phyloP scores from a whole-genome alignment of 2,797 vertebrate genomes.

The Heliangelus exortis region DNA sequence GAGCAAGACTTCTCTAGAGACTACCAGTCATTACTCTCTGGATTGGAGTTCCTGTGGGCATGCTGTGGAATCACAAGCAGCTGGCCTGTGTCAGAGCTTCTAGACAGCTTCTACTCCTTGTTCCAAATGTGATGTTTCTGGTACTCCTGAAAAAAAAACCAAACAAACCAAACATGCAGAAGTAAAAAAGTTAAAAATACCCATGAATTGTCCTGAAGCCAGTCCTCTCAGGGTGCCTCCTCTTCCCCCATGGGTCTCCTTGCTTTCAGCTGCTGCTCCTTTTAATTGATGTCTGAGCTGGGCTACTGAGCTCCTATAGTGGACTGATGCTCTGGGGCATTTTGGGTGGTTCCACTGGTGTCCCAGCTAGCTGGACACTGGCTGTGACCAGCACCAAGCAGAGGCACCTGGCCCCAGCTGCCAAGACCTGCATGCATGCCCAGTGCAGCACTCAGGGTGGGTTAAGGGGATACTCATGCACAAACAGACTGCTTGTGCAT shows the following conservation, averaged over 20 bases:
- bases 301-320: neutral
- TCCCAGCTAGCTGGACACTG: neutral
- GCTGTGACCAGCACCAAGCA: neutral
- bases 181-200: neutral
- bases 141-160: neutral
- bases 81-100: neutral
- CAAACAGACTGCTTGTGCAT: neutral
- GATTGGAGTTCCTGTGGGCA: neutral
- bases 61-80: conserved; percentile 5
- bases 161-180: neutral
- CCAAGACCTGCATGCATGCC: neutral
- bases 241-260: neutral
- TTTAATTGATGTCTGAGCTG: neutral
- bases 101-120: neutral
- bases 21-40: neutral
- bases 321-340: neutral
- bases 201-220: neutral
- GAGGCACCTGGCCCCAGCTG: neutral
- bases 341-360: neutral
- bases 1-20: neutral
- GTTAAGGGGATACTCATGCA: neutral
- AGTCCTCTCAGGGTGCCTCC: neutral
- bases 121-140: neutral
- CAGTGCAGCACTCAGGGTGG: fast-evolving
- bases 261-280: neutral